Base-by-base conservation (phyloP, 2,888 invertebrate genomes). In the Nymphalis urticae region DNA sequence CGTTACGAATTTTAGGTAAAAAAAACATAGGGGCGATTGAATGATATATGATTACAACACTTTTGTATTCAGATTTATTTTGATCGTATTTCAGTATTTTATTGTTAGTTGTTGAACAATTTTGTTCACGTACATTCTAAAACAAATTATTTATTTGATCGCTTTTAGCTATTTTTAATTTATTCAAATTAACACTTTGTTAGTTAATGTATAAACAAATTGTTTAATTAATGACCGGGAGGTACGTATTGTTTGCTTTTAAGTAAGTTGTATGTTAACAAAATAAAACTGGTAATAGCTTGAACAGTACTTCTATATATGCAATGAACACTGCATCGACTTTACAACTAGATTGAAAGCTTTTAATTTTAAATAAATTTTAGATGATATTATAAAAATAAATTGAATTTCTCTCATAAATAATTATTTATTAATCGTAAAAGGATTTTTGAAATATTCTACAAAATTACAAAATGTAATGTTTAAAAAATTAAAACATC, bases 31-130 rank as follows among this genome's bases (percentile, higher is more conserved):
- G 10, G 1, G 19, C 42, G 58, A 42, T 42, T 58, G 58, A 58
- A 58, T 58, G 36, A 58, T 58, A 42, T 58, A 58, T 58, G n/a
- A n/a, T 10, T 36, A 32, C 19, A 19, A 58, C 36, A 42, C 21
- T 42, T 58, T 36, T 19, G 36, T 58, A 19, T n/a, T 36, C 19
- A 19, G n/a, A 56, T 56, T 56, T 56, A 32, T 56, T 58, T 58
- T 36, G 19, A 13, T 58, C 36, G n/a, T 42, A 13, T 58, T 58
- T 19, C 36, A 58, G 36, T 58, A 32, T 32, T 32, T 32, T 32
- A 32, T 58, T 42, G 54, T 16, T 17, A 54, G 54, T 54, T 27
- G 27, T 27, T 16, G 24, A 54, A 7, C 24, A 27, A 42, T 58
- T 42, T 56, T 58, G 19, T 36, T 58, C 2, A 42, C 10, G 13